A percentile compares a stretch with the other conserved stretches of the same genome.
These are phyloP conservation scores for Parazoanthus atlanticus DNA, from an alignment of 92 coral and sea anemone species.

Conservation along the genomic window DNA sequence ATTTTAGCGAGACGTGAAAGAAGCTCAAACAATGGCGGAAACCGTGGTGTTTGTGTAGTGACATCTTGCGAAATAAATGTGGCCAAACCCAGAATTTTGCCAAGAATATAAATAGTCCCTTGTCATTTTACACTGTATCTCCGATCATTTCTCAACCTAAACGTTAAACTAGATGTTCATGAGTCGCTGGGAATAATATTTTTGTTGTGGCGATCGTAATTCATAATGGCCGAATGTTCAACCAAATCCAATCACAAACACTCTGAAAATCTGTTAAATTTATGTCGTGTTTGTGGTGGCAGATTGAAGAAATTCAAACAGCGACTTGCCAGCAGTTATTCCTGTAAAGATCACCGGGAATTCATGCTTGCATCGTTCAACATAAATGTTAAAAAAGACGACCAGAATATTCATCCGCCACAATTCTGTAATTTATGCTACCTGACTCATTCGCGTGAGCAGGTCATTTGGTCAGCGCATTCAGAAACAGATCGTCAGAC, in stretches of 20 bases:
- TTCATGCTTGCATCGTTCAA: background rate
- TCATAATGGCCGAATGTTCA: background rate
- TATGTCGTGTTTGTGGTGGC: no score
- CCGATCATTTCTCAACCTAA: background rate
- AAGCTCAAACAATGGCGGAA: background rate
- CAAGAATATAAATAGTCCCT: background rate
- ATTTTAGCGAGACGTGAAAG: background rate
- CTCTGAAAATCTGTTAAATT: background rate
- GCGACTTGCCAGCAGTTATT: background rate
- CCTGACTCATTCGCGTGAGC: slow-evolving; percentile 5
- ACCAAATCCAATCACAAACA: background rate
- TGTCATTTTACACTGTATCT: background rate
- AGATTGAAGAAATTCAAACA: no score
- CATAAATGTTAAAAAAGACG: background rate
- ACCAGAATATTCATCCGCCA: background rate
- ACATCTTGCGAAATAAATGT: no score
- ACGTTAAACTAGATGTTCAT: no score
- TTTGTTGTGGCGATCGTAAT: background rate
- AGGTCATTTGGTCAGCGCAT: slow-evolving; percentile 7
- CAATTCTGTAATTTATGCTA: background rate
- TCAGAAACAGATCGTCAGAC: background rate
- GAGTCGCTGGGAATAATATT: background rate
- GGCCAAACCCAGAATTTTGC: slow-evolving; percentile 6
- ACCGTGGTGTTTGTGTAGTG: background rate
- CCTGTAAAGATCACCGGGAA: background rate